Percentiles rank a stretch among this genome's conserved stretches.
Conservation (phyloP, 2,888 invertebrate species). For the Bugulina stolonifera region DNA sequence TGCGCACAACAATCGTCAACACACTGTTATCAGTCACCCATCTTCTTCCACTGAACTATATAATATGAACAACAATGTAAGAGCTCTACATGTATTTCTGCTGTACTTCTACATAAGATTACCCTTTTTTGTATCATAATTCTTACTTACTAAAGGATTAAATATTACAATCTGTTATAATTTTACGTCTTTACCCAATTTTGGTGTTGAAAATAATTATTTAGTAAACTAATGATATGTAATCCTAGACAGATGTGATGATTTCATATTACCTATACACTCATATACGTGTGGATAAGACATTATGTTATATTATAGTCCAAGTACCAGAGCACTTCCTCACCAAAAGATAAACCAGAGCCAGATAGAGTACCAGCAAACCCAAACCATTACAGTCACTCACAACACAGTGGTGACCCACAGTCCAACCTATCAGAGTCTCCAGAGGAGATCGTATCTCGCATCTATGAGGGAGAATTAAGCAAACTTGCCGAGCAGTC, state of each 20-base stretch:
- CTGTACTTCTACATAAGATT: neutral
- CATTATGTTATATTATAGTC: too few species aligned
- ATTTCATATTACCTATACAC: too few species aligned
- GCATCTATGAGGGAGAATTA: slow-evolving; percentile 61
- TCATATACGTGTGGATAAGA: too few species aligned
- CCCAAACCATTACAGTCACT: too few species aligned
- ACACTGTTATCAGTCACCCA: neutral
- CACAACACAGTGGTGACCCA: neutral
- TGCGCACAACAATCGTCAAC: neutral
- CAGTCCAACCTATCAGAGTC: neutral
- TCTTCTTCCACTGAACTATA: neutral
- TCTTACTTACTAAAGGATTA: too few species aligned
- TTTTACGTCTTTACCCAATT: too few species aligned
- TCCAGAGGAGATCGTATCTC: slow-evolving; percentile 44
- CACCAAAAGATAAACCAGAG: neutral
- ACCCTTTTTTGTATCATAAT: neutral
- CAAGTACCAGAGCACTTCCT: neutral
- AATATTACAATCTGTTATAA: too few species aligned
- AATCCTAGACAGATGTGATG: too few species aligned
- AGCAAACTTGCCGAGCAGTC: slow-evolving; percentile 75
- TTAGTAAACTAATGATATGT: too few species aligned
- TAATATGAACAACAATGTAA: neutral
- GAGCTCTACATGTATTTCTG: too few species aligned
- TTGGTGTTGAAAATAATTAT: too few species aligned
- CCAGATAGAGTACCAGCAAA: neutral